Evolutionary conservation across 2,797 vertebrate species (phyloP).

Genomic region (Scleropages formosus): DNA sequence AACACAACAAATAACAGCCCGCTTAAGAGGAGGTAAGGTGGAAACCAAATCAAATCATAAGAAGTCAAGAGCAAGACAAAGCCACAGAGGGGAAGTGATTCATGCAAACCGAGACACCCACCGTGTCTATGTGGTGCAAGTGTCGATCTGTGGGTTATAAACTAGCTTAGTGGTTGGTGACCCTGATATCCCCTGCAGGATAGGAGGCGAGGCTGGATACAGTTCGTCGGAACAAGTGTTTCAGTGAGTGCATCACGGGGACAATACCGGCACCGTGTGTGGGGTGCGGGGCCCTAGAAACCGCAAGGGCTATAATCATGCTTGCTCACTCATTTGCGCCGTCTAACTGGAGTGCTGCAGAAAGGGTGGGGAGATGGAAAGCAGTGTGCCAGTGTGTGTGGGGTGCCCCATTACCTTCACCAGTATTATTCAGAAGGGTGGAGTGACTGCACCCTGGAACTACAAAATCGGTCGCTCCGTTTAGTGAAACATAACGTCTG

Average conservation of each 20-base stretch:
- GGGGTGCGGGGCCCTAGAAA: too few species aligned
- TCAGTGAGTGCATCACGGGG: neutral
- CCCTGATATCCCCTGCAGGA: neutral
- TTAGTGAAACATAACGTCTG: too few species aligned
- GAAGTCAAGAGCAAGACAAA: neutral
- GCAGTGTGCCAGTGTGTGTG: too few species aligned
- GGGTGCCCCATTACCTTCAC: too few species aligned
- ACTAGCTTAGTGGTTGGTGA: neutral
- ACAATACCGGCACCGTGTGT: too few species aligned
- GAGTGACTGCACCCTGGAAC: too few species aligned
- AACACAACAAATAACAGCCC: conserved; percentile 9
- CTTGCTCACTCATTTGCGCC: too few species aligned
- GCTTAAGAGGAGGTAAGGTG: neutral
- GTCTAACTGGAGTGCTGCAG: too few species aligned
- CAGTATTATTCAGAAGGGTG: too few species aligned
- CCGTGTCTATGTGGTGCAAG: neutral
- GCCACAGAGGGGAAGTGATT: neutral
- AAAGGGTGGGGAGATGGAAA: too few species aligned
- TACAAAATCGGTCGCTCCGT: too few species aligned
- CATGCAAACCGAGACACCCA: neutral
- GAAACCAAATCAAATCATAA: neutral
- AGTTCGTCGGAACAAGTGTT: conserved; percentile 12
- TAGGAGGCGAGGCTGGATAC: neutral
- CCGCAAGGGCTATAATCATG: neutral
- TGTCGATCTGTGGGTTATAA: neutral